Base-by-base conservation (phyloP, 2,888 invertebrate species). In the Lampropteryx suffumata region DNA sequence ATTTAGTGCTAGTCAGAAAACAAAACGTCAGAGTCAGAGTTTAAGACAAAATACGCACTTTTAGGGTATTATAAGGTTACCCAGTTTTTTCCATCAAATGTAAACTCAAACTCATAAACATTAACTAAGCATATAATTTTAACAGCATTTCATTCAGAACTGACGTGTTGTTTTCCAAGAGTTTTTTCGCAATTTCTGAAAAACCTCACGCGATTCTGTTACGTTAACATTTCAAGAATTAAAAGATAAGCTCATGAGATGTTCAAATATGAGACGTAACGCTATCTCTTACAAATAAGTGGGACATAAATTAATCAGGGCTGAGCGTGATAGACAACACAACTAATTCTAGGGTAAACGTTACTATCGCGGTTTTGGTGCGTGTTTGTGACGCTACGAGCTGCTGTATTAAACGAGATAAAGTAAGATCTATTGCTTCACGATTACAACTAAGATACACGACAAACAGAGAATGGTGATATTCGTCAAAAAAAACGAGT, bases 191-290 rank as follows among this genome's bases (percentile, higher is more conserved):
- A 34, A 10, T 34, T 35, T 47, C 27, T 11, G 10, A 33, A 79
- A 81, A 82, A 74, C 76, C 72, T 62, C 44, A 21, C 47, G 54
- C 62, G 55, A 63, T 68, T 64, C 62, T 63, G 56, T 50, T 53
- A 43, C 69, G 73, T 67, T 88, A 88, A 88, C 89, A 89, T 80
- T 77, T 79, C 73, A 76, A 86, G 89, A 87, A 87, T 90, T 89
- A 90, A 88, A 84, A 89, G 90, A 90, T 90, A 90, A 90, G 79
- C 89, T 62, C 62, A 55, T 65, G 64, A 82, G 79, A 81, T 83
- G 77, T 73, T 79, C 82, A 89, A 89, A 89, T 87, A 87, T 65
- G 64, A 81, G 76, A 76, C 70, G 76, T 79, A 79, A 76, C 79
- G 72, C 70, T 89, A 89, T 88, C 89, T 87, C 64, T 65, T 62